Base-by-base conservation (phyloP, 1,140 invertebrate species). In the Xylocopa sonorina region DNA sequence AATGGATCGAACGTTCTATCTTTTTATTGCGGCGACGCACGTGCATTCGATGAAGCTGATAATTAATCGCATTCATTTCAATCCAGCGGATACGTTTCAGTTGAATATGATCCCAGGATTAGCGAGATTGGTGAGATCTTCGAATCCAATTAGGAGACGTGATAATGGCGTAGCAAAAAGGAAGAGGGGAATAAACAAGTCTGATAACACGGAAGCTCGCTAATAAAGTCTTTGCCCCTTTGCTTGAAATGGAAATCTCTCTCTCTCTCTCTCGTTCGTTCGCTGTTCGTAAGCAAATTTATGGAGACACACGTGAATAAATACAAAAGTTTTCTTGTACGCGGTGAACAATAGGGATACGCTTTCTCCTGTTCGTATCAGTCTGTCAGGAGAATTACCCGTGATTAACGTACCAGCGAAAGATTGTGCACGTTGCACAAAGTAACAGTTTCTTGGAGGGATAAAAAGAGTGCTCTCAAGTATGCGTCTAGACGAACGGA, bases 321-420 rank as follows among this genome's bases (percentile, higher is more conserved):
- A 69, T 58, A 77, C 53, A 46, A 34, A 0, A 77, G 53, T 69
- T 77, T 77, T 77, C 62, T 77, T 58, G 18, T 27, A 41, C 51
- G 27, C 66, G 21, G n/a, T 3, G 74, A 77, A 77, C 74, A 77
- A 77, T 77, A 34, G 74, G 53, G 64, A 69, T 77, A 69, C 66
- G 66, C 74, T 77, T 77, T 77, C 74, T 77, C 74, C 50, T 69
- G 64, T 69, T 69, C 64, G 18, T 77, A 77, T 77, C 74, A 46
- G 66, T 69, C 29, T 68, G 51, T 57, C 64, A 29, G 18, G 14
- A n/a, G 66, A 77, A 77, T 77, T 77, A 69, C 64, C 24, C 41
- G 64, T 69, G 74, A 77, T 77, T 69, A 77, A 77, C 74, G 66
- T 58, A 57, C 74, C 18, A 27, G 53, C 16, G 46, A 48, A 43